phyloP scores from a whole-genome alignment of 2,113 vertebrate genomes.

The Delphinapterus leucas region DNA sequence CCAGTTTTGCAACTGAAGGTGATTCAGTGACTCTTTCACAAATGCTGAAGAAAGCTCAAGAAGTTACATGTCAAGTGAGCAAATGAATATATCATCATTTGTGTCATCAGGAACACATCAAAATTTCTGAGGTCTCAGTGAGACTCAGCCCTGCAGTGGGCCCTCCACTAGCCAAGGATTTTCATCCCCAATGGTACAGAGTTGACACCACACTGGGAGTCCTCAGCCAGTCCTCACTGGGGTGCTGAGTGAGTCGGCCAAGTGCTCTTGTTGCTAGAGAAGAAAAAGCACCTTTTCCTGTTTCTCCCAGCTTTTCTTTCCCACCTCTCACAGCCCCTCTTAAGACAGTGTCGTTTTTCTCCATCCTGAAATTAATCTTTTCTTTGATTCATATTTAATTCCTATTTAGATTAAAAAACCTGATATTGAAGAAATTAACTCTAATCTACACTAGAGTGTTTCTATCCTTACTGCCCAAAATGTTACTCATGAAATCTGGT shows the following conservation, averaged over 20 bases:
- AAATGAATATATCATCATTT: background rate
- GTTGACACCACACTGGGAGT: background rate
- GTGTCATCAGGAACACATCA: accelerated
- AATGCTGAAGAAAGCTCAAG: background rate
- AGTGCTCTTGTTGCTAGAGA: background rate
- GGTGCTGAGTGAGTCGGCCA: accelerated
- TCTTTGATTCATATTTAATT: background rate
- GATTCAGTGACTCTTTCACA: background rate
- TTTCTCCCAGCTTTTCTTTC: background rate
- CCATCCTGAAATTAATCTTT: background rate
- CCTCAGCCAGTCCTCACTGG: accelerated
- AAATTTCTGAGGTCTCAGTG: background rate
- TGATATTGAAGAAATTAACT: background rate
- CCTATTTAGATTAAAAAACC: background rate
- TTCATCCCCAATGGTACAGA: background rate
- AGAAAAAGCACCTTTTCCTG: background rate
- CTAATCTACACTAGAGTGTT: background rate
- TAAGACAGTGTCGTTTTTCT: background rate
- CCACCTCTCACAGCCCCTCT: no score
- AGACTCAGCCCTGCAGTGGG: background rate
- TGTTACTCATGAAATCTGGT: background rate
- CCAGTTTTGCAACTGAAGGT: background rate
- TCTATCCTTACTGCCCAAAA: background rate
- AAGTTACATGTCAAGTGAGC: background rate
- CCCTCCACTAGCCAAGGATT: background rate